Evolutionary conservation across 1,140 invertebrate genomes (phyloP).

Genomic region (Chrysomallon squamiferum): DNA sequence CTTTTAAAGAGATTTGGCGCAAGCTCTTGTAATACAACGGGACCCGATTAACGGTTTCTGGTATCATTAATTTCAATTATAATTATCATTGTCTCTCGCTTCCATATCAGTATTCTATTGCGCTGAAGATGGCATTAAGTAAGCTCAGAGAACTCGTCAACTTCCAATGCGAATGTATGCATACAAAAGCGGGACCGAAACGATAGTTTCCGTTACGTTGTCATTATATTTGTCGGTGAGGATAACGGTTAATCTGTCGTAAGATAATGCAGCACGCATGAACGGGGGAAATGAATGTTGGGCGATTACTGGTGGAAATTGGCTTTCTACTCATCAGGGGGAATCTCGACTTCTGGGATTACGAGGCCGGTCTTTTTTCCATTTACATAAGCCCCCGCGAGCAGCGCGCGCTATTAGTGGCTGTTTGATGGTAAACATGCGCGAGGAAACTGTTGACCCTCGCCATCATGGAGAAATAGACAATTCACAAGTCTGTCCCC

Average conservation of each 20-base stretch:
- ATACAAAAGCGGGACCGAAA: slow-evolving; percentile 19
- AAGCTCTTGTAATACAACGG: slow-evolving; percentile 4
- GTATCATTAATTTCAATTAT: slow-evolving; percentile 35
- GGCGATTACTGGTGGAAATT: slow-evolving; percentile 28
- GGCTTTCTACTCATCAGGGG: slow-evolving; percentile 25
- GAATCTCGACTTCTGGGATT: slow-evolving; percentile 19
- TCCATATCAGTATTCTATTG: slow-evolving; percentile 9
- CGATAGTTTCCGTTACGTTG: slow-evolving; percentile 21
- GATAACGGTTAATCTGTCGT: slow-evolving; percentile 4
- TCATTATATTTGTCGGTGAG: slow-evolving; percentile 24
- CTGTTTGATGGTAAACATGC: slow-evolving; percentile 29
- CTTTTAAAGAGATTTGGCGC: slow-evolving; percentile 5
- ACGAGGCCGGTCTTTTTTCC: slow-evolving; percentile 25
- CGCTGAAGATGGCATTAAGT: slow-evolving; percentile 16
- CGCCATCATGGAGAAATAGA: slow-evolving; percentile 7
- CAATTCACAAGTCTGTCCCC: slow-evolving; percentile 9
- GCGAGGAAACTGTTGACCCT: slow-evolving; percentile 9
- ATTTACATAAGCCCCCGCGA: slow-evolving; percentile 26
- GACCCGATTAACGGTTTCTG: slow-evolving; percentile 10
- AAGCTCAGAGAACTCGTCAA: slow-evolving; percentile 9
- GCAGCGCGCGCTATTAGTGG: slow-evolving; percentile 21
- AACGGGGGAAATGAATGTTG: slow-evolving; percentile 25
- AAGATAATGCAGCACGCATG: slow-evolving; percentile 11
- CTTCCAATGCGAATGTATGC: slow-evolving; percentile 19
- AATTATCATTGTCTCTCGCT: slow-evolving; percentile 15